Evolutionary conservation across 2,797 vertebrate genomes (phyloP).

Genomic region (Ctenochaetus hawaiiensis): DNA sequence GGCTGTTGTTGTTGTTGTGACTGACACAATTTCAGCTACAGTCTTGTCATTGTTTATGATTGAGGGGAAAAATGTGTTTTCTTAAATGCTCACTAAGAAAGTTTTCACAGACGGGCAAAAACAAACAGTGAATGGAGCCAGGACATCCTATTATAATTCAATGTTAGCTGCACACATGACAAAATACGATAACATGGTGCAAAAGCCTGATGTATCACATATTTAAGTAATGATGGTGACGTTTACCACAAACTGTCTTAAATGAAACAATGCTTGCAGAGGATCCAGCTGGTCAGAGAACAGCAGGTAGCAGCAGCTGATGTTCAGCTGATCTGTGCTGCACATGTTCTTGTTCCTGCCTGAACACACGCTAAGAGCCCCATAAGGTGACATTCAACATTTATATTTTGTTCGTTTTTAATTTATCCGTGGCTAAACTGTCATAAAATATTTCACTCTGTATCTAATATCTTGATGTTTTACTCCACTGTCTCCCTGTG

Average conservation of each 20-base stretch:
- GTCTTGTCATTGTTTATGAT: slow-evolving; percentile 33
- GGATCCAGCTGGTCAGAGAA: slow-evolving; percentile 22
- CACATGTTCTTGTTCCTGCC: slow-evolving; percentile 7
- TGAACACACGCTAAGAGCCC: neutral
- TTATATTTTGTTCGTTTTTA: neutral
- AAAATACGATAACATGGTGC: neutral
- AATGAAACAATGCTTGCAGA: slow-evolving; percentile 23
- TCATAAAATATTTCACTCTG: slow-evolving; percentile 14
- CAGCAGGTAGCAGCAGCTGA: slow-evolving; percentile 40
- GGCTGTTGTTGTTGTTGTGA: slow-evolving; percentile 13
- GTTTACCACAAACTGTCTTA: neutral
- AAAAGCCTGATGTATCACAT: neutral
- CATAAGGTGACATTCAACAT: slow-evolving; percentile 27
- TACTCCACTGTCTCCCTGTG: neutral
- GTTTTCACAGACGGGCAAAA: slow-evolving; percentile 26
- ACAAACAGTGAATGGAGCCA: slow-evolving; percentile 29
- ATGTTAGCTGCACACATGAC: slow-evolving; percentile 6
- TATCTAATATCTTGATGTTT: slow-evolving; percentile 17
- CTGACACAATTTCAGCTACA: slow-evolving; percentile 22
- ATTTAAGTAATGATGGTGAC: neutral
- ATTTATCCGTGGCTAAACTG: slow-evolving; percentile 19
- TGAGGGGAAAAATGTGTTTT: slow-evolving; percentile 1
- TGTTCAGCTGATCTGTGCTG: slow-evolving; percentile 8
- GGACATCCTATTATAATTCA: slow-evolving; percentile 18
- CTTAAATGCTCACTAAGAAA: slow-evolving; percentile 44